Conservation (phyloP, 2,888 invertebrate genomes). For the Protonemura montana region DNA sequence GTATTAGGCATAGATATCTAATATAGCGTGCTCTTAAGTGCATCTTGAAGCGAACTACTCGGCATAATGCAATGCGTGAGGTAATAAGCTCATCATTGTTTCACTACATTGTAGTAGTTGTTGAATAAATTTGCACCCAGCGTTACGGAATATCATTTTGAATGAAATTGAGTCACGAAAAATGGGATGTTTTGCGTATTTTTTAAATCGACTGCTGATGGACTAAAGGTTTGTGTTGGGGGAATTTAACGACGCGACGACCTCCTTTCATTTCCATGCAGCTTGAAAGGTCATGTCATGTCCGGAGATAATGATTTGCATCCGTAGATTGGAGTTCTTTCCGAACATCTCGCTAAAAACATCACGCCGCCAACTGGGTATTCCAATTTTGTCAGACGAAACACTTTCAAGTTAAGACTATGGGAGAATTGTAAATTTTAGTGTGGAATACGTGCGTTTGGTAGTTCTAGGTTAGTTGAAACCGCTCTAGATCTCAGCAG, state of each 20-base stretch:
- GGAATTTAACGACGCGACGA: neutral
- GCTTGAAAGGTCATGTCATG: constrained; percentile 7
- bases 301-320: neutral
- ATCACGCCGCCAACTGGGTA: neutral
- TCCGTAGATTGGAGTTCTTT: neutral
- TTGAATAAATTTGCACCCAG: neutral
- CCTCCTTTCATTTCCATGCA: neutral
- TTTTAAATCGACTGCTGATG: neutral
- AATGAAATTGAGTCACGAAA: neutral
- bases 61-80: neutral
- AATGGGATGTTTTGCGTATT: neutral
- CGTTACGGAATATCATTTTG: neutral
- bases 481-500: constrained; percentile 28
- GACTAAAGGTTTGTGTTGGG: neutral
- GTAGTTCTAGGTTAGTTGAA: constrained; percentile 34
- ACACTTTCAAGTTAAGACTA: neutral
- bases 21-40: constrained; percentile 17
- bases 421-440: constrained; percentile 16
- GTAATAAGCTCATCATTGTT: constrained; percentile 17
- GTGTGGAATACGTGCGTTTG: neutral
- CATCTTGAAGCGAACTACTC: neutral
- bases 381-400: neutral
- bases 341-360: neutral
- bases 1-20: constrained; percentile 29
- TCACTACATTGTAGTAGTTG: neutral